Conservation (phyloP, 1,140 invertebrate genomes). For the Panonychus citri region DNA sequence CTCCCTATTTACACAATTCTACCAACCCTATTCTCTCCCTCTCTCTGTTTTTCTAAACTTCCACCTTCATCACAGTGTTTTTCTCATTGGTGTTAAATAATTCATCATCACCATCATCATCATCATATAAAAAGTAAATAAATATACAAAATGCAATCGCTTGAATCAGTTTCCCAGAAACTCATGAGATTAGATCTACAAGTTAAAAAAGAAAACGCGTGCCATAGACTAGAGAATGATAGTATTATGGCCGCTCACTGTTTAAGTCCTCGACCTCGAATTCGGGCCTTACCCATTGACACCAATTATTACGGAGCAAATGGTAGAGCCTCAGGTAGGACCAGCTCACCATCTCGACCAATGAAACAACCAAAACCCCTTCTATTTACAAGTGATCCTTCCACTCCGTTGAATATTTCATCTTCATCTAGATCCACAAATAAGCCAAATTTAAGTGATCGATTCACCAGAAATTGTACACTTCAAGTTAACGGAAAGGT, state of each 20-base stretch:
- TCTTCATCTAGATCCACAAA: neutral
- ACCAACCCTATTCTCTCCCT: too few species aligned
- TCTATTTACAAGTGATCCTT: neutral
- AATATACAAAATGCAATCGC: neutral
- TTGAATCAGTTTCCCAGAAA: neutral
- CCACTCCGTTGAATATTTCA: neutral
- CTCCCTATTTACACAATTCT: too few species aligned
- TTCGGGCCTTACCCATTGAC: slow-evolving; percentile 4
- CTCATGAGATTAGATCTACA: neutral
- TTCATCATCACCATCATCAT: neutral
- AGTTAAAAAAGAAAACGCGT: neutral
- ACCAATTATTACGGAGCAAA: slow-evolving; percentile 8
- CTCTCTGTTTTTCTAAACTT: too few species aligned
- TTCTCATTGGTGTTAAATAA: neutral
- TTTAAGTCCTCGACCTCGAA: slow-evolving; percentile 10
- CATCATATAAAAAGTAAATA: neutral
- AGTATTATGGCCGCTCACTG: slow-evolving; percentile 3
- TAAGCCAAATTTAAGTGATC: slow-evolving; percentile 11
- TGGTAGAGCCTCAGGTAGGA: slow-evolving; percentile 7
- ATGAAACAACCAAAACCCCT: neutral
- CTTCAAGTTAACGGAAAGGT: slow-evolving; percentile 12
- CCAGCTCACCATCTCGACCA: neutral
- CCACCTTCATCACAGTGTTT: too few species aligned
- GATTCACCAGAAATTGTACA: slow-evolving; percentile 12
- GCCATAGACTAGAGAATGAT: neutral